phyloP scores from a whole-genome alignment of 2,113 vertebrate genomes.

The Pygoscelis antarcticus region DNA sequence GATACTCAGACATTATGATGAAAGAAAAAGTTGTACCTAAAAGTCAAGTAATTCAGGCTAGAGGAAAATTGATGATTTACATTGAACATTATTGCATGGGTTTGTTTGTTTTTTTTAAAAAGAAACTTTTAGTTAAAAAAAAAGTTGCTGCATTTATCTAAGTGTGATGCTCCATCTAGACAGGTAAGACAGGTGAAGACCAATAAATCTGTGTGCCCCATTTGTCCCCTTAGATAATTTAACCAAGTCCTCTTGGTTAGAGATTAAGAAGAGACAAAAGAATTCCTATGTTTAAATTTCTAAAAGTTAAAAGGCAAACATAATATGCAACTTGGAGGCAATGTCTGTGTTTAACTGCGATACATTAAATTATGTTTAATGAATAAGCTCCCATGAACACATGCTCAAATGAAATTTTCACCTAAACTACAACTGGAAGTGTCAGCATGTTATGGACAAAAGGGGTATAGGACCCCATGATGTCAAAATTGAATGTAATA shows the following conservation, averaged over 20 bases:
- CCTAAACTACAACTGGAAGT: background rate
- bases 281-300: background rate
- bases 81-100: background rate
- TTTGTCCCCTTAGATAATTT: background rate
- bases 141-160: background rate
- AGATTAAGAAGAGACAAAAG: background rate
- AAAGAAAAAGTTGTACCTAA: background rate
- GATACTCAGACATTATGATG: background rate
- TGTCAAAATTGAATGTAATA: background rate
- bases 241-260: background rate
- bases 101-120: too few relatives aligned
- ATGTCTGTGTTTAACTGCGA: background rate
- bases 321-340: background rate
- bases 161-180: background rate
- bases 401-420: background rate
- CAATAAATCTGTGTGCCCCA: background rate
- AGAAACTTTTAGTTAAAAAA: background rate
- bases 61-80: background rate
- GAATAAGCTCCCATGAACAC: background rate
- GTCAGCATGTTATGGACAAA: rapidly evolving
- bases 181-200: background rate
- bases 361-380: background rate
- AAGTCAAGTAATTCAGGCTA: background rate
- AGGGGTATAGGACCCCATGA: background rate
- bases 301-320: background rate